A percentile compares a stretch with the other conserved stretches of the same genome.
Conservation (phyloP, 2,888 invertebrate genomes). For the Endotricha flammealis region DNA sequence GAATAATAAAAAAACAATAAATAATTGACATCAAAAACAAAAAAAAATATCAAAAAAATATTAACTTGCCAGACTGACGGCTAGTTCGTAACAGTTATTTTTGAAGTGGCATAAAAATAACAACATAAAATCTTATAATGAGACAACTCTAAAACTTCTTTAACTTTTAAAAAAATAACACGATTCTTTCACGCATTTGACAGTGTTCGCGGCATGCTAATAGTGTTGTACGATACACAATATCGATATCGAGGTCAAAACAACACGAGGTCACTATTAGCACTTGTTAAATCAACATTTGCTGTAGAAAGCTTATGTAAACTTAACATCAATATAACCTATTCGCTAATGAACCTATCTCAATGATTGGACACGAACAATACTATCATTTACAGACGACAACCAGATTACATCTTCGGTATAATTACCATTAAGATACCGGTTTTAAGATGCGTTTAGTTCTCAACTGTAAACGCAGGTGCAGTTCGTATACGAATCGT, state of each 20-base stretch:
- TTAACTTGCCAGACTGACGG: too few species aligned
- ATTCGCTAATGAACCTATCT: constrained; percentile 50
- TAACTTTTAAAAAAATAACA: too few species aligned
- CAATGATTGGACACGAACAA: constrained; percentile 36
- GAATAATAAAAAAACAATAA: too few species aligned
- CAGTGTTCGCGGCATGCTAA: constrained; percentile 24
- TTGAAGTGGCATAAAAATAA: too few species aligned
- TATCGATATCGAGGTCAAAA: constrained; percentile 53
- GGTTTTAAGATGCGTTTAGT: constrained; percentile 21
- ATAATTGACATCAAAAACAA: too few species aligned
- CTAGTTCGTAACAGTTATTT: too few species aligned
- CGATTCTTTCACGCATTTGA: constrained; percentile 12
- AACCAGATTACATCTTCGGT: constrained; percentile 28
- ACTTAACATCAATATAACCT: constrained; percentile 33
- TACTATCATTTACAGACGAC: constrained; percentile 32
- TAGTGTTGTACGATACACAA: constrained; percentile 27
- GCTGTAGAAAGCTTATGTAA: constrained; percentile 62
- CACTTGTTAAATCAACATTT: constrained; percentile 46
- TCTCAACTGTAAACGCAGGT: too few species aligned
- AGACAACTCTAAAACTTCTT: constrained; percentile 10
- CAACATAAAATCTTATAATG: neutral
- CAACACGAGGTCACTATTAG: too few species aligned
- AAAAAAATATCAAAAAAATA: too few species aligned
- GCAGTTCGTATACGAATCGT: too few species aligned
- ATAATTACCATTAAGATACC: constrained; percentile 21